Evolutionary conservation across 1,140 invertebrate species (phyloP).

Genomic region (Plectrocnemia conspersa): DNA sequence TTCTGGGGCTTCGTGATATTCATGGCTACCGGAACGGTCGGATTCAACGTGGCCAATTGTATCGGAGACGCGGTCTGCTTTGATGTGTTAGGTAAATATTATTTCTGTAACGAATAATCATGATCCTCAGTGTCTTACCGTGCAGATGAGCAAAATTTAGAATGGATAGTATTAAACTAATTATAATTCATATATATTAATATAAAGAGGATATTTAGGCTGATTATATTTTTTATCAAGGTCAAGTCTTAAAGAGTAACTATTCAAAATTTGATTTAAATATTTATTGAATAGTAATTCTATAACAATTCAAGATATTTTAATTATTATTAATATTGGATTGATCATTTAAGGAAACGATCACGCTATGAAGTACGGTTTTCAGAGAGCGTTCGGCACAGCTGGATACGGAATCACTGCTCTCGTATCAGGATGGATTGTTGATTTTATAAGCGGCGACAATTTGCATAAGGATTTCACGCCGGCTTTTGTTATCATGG

Average conservation of each 20-base stretch:
- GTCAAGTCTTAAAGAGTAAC: no score
- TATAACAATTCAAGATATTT: no score
- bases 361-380: conserved; percentile 64
- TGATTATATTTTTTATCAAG: no score
- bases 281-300: no score
- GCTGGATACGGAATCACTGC: conserved; percentile 68
- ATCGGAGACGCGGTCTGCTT: conserved; percentile 78
- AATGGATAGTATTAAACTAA: no score
- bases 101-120: no score
- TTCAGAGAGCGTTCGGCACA: conserved; percentile 74
- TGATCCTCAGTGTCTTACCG: no score
- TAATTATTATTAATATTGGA: no score
- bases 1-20: conserved; percentile 71
- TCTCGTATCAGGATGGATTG: conserved; percentile 59
- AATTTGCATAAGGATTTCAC: conserved; percentile 57
- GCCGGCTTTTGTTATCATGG: conserved; percentile 63
- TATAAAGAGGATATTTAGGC: no score
- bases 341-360: conserved; percentile 51
- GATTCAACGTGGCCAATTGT: conserved; percentile 71
- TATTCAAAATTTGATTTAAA: no score
- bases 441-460: conserved; percentile 55
- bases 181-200: no score
- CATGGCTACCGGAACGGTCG: conserved; percentile 66
- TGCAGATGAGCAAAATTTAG: no score
- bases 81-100: conserved; percentile 64